Evolutionary conservation across 2,888 invertebrate genomes (phyloP).

Genomic region (Dicycla oo): DNA sequence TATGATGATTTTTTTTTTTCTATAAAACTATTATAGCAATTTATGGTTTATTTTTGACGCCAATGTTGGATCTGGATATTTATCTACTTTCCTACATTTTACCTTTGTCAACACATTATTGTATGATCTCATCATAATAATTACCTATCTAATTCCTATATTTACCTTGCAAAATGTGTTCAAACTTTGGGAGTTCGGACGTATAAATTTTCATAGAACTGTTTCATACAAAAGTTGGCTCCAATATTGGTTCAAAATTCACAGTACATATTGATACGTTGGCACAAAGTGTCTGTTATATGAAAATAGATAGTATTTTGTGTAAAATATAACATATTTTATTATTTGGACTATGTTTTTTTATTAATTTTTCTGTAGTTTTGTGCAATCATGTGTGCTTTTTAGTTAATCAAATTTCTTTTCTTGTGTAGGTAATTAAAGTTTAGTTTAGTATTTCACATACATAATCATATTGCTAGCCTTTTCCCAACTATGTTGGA

Average conservation of each 20-base stretch:
- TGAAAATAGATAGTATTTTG: conserved; percentile 16
- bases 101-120: too few relatives aligned
- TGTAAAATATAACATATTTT: conserved; percentile 10
- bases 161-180: not conserved
- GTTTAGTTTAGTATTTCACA: not conserved
- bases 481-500: not conserved
- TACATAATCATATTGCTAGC: not conserved
- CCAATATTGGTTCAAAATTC: conserved; percentile 22
- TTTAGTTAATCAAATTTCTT: not conserved
- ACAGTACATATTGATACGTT: not conserved
- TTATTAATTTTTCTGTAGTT: not conserved
- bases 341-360: conserved; percentile 6
- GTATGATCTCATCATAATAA: too few relatives aligned
- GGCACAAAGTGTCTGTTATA: conserved; percentile 11
- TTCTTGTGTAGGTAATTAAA: too few relatives aligned
- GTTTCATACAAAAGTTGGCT: not conserved
- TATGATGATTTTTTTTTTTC: not conserved
- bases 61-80: conserved; percentile 21
- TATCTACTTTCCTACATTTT: too few relatives aligned
- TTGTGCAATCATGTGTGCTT: conserved; percentile 12
- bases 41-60: conserved; percentile 1
- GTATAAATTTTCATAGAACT: not conserved
- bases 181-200: not conserved
- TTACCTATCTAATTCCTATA: too few relatives aligned
- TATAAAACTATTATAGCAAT: not conserved